Evolutionary conservation across 2,888 invertebrate species (phyloP).

Genomic region (Napeogenes sylphis): DNA sequence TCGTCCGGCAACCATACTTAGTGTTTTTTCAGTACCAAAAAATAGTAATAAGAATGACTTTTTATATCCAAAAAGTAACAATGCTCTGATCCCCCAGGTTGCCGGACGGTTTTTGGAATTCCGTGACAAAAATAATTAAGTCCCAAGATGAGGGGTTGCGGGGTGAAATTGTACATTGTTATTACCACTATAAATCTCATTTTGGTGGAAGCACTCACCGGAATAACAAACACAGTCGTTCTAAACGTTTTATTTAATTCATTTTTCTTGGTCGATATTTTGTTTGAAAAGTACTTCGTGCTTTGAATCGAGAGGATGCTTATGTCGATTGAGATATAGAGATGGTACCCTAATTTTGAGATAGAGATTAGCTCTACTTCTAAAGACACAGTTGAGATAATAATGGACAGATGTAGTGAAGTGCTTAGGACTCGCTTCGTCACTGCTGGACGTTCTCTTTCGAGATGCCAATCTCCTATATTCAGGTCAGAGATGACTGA

Average conservation of each 20-base stretch:
- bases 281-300: conserved; percentile 7
- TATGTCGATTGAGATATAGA: neutral
- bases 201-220: conserved; percentile 60
- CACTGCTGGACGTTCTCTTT: conserved; percentile 48
- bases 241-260: conserved; percentile 15
- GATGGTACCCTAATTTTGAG: neutral
- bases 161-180: conserved; percentile 73
- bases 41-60: conserved; percentile 55
- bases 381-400: conserved; percentile 14
- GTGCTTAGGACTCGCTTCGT: conserved; percentile 58
- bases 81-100: conserved; percentile 65
- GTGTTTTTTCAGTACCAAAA: conserved; percentile 66
- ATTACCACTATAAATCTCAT: conserved; percentile 72
- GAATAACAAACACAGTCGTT: conserved; percentile 54
- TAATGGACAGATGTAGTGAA: conserved; percentile 56
- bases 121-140: conserved; percentile 77
- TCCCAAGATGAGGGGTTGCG: conserved; percentile 60
- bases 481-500: conserved; percentile 48
- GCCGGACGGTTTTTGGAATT: conserved; percentile 68
- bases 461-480: conserved; percentile 58
- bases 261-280: conserved; percentile 31
- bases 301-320: conserved; percentile 7
- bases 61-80: conserved; percentile 63
- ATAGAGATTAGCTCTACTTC: neutral
- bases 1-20: conserved; percentile 62